Evolutionary conservation across 1,140 invertebrate species (phyloP).

Genomic region (Achatina immaculata): DNA sequence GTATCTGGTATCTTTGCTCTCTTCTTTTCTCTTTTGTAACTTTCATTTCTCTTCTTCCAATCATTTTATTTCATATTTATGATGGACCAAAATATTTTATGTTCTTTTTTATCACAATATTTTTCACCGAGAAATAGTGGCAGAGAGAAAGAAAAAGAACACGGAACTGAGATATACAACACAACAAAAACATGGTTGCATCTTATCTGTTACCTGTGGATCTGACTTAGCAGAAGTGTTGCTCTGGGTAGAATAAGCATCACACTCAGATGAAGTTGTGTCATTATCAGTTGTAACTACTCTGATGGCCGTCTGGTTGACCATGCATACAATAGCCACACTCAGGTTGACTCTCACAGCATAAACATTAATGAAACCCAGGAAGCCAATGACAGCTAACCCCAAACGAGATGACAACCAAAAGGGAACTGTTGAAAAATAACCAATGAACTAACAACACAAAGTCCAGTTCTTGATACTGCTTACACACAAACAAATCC

Average conservation of each 20-base stretch:
- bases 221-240: not conserved
- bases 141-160: not conserved
- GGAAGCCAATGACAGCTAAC: slow-evolving; percentile 65
- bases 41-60: too few species aligned
- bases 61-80: too few species aligned
- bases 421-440: slow-evolving; percentile 58
- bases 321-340: slow-evolving; percentile 69
- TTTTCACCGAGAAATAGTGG: not conserved
- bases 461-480: not conserved
- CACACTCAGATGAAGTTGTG: not conserved
- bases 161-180: too few species aligned
- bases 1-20: too few species aligned
- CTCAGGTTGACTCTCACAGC: slow-evolving; percentile 64
- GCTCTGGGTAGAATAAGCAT: not conserved
- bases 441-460: too few species aligned
- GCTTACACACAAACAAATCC: too few species aligned
- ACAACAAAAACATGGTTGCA: too few species aligned
- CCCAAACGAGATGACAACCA: slow-evolving; percentile 63
- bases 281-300: not conserved
- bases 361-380: slow-evolving; percentile 66
- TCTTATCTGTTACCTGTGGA: not conserved
- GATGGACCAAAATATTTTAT: too few species aligned
- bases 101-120: not conserved
- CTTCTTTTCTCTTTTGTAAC: too few species aligned
- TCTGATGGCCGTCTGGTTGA: slow-evolving; percentile 60